Evolutionary conservation across 2,113 vertebrate genomes (phyloP), one percentile per base, ranked within the genome.

Genomic region (Xiphias gladius): DNA sequence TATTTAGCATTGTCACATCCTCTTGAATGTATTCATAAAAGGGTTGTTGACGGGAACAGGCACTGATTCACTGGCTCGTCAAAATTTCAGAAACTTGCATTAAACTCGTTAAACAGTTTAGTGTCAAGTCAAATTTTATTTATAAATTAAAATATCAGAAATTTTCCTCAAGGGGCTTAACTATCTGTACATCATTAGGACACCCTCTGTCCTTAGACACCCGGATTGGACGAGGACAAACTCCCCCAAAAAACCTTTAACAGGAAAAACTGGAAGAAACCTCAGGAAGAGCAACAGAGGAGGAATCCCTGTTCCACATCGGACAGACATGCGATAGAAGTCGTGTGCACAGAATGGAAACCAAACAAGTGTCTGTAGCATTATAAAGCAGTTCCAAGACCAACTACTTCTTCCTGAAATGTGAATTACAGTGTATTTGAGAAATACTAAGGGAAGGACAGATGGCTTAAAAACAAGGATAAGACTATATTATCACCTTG

Each of bases 1-100:
- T 69, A 76, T 62, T 72, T 48, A 76, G 73, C 71, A 59, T 57
- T 74, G 59, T 82, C 55, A n/a, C 54, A 71, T 79, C 74, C 67
- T 65, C 48, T 79, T 46, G 46, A 78, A 85, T 76, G 71, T 63
- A 68, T 72, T 83, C 54, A 62, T 50, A 57, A 68, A 52, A 72
- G 71, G 41, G 39, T 57, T 63, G 41, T 32, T 76, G 61, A 79
- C 74, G 70, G 62, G 67, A 82, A 57, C 71, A 41, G 12, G 2
- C 22, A 46, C 30, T 61, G 59, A 62, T 61, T 87, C 64, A 71
- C 69, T 64, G 67, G 61, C 20, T 57, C 22, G 32, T 54, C 17
- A 55, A 68, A 55, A 64, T 32, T 39, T 57, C 55, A 3, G 28
- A 74, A 28, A 72, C 76, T 61, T 72, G 35, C 72, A 67, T 6